phyloP scores from a whole-genome alignment of 92 coral and sea anemone species.

The Paramuricea clavata region DNA sequence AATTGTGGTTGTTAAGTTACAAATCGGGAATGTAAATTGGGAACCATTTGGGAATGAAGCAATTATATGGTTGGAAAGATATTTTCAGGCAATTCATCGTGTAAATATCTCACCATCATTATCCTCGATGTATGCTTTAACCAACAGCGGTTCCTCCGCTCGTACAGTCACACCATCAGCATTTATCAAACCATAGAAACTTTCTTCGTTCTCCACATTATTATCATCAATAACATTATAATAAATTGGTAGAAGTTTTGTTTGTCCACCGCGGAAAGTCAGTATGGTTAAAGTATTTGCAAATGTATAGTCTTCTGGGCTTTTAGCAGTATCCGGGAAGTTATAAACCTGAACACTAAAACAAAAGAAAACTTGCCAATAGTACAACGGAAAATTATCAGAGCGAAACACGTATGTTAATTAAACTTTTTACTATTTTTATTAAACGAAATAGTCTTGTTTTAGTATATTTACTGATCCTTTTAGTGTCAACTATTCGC shows the following conservation, averaged over 20 bases:
- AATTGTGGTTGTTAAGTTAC: too few species aligned
- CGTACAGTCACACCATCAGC: conserved; percentile 1
- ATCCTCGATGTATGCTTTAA: conserved; percentile 7
- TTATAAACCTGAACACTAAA: conserved; percentile 26
- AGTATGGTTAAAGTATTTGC: neutral
- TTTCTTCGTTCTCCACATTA: conserved; percentile 17
- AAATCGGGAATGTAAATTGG: neutral
- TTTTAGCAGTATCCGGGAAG: conserved; percentile 18
- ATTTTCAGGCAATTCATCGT: neutral
- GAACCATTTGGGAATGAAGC: neutral
- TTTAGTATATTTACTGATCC: too few species aligned
- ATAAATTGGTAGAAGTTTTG: conserved; percentile 6
- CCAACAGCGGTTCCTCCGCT: neutral
- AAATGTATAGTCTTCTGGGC: conserved; percentile 22
- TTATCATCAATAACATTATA: conserved; percentile 26
- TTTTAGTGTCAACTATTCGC: too few species aligned
- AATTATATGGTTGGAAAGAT: neutral
- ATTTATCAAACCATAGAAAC: conserved; percentile 18
- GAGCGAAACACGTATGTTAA: neutral
- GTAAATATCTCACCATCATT: conserved; percentile 26
- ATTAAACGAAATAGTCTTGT: too few species aligned
- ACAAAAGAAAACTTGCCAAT: neutral
- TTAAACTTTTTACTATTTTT: too few species aligned
- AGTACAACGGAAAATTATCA: neutral
- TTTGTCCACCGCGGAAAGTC: conserved; percentile 33